Percentiles rank a stretch among this genome's conserved stretches.
These are phyloP conservation scores for Galago senegalensis DNA, from an alignment of 2,797 vertebrate species.

Conservation along the genomic window DNA sequence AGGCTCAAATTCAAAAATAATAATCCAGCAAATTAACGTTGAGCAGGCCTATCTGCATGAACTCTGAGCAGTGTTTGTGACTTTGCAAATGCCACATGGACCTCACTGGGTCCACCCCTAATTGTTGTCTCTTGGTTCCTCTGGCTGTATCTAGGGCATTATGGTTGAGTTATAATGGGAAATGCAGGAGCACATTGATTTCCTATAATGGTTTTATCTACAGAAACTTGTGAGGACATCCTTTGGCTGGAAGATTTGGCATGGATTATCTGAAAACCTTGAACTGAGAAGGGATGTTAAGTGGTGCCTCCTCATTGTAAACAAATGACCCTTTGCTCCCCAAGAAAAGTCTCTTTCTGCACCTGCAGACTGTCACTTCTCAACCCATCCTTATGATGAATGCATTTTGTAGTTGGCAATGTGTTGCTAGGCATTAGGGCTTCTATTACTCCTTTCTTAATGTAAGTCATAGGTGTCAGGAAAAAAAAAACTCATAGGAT, in stretches of 20 bases:
- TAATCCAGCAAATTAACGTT: neutral
- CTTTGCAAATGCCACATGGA: neutral
- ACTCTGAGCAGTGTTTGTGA: neutral
- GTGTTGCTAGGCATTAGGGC: neutral
- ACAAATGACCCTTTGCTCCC: neutral
- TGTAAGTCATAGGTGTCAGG: neutral
- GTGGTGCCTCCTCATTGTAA: neutral
- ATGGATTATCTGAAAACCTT: neutral
- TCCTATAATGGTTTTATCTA: conserved; percentile 81
- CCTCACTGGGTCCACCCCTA: neutral
- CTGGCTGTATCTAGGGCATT: conserved; percentile 42
- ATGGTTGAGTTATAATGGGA: neutral
- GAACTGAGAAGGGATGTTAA: neutral
- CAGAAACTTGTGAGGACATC: conserved; percentile 48
- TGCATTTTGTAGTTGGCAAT: neutral
- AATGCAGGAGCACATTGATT: neutral
- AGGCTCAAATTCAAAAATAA: neutral
- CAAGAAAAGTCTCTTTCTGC: neutral
- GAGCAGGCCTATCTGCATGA: neutral
- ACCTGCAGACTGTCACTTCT: neutral
- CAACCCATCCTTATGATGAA: neutral
- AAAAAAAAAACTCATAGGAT: neutral
- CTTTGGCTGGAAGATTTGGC: conserved; percentile 57
- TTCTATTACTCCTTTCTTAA: neutral
- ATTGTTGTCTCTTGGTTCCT: neutral